Evolutionary conservation across 2,888 invertebrate genomes (phyloP), one percentile per base, ranked within the genome.

Genomic region (Heteropelma amictum): DNA sequence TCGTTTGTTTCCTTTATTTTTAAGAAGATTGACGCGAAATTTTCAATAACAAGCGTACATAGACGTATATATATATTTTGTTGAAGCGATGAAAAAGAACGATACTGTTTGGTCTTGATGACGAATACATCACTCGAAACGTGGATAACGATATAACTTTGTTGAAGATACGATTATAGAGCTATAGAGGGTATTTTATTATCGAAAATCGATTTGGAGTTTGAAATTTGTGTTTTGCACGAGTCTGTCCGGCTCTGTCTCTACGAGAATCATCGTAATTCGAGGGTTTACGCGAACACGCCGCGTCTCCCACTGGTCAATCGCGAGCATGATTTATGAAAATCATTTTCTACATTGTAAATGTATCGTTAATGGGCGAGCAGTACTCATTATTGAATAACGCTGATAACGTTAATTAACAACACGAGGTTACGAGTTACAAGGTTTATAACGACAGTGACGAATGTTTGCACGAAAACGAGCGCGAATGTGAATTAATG

Each of bases 311-410:
- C 67, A 72, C 54, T 76, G 45, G 19, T 54, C 58, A 70, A 61
- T 45, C 45, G 65, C 69, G 64, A 68, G 69, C 68, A 73, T 77
- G 68, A 53, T 60, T 68, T 56, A 47, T 60, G 53, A 60, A 56
- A 42, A 49, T 60, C 58, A 75, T 67, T 49, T 49, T 79, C 77
- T 71, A 79, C 65, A 77, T 80, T 77, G 71, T 79, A 76, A 49
- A 80, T 76, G 70, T 61, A 68, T 74, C 73, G 67, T 45, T 53
- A 54, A 70, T 30, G 65, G 64, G 56, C 72, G 74, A 67, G 53
- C 54, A 51, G 70, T 74, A 60, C 74, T 72, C 35, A 67, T 56
- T 47, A 79, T 78, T 76, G 77, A 80, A 78, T 74, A 82, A 78
- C 76, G 76, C n/a, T n/a, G n/a, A n/a, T n/a, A n/a, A n/a, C n/a